Conservation (phyloP, 2,797 vertebrate genomes). For the Pseudomugil tenellus region DNA sequence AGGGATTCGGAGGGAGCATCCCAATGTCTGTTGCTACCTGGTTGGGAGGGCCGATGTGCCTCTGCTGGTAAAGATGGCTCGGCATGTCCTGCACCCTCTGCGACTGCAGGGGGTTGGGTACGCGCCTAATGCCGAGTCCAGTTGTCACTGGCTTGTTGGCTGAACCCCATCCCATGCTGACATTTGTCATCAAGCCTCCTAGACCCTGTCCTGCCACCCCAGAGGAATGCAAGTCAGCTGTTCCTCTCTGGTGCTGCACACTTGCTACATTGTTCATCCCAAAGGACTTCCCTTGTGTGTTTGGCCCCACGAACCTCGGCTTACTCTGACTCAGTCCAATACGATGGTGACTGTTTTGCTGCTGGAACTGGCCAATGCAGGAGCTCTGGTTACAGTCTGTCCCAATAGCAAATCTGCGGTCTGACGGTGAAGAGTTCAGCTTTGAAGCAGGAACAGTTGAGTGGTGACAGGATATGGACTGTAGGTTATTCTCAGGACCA, state of each 20-base stretch:
- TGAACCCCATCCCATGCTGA: constrained; percentile 85
- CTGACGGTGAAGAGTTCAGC: constrained; percentile 81
- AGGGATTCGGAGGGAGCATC: constrained; percentile 85
- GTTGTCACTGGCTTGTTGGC: constrained; percentile 82
- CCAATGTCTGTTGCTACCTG: constrained; percentile 86
- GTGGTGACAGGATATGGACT: constrained; percentile 85
- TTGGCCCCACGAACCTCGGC: constrained; percentile 82
- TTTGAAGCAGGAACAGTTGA: constrained; percentile 82
- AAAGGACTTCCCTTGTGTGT: constrained; percentile 81
- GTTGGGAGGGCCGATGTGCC: constrained; percentile 84
- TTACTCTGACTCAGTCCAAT: constrained; percentile 85
- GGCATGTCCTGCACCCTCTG: constrained; percentile 82
- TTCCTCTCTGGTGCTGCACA: constrained; percentile 82
- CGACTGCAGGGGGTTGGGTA: constrained; percentile 77
- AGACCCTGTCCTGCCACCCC: constrained; percentile 81
- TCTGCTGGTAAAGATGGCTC: constrained; percentile 85
- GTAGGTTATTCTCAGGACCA: constrained; percentile 84
- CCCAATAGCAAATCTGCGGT: constrained; percentile 84
- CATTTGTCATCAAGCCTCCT: constrained; percentile 80
- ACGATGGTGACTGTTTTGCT: constrained; percentile 84
- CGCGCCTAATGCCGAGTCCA: constrained; percentile 81
- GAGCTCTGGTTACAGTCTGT: constrained; percentile 82
- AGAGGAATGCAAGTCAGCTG: constrained; percentile 78
- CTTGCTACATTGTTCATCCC: constrained; percentile 78
- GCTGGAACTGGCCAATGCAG: constrained; percentile 83